These are phyloP conservation scores for Netelia inedita DNA, from an alignment of 2,888 invertebrate species.

Conservation along the genomic window DNA sequence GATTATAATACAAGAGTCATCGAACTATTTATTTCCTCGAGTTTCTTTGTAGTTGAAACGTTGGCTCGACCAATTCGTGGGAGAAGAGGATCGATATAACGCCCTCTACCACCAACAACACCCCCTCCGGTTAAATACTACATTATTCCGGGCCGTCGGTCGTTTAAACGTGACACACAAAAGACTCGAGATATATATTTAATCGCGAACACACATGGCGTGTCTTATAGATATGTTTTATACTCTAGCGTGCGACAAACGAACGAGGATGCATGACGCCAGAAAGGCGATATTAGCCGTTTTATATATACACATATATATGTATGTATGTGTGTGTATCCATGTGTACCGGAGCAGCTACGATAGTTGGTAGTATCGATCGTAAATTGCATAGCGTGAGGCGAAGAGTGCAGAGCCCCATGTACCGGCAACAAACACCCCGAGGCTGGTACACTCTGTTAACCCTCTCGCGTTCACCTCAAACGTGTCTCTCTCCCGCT, in stretches of 20 bases:
- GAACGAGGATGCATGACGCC: constrained; percentile 53
- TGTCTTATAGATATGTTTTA: constrained; percentile 16
- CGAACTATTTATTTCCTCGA: too few relatives aligned
- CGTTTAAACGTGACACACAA: constrained; percentile 18
- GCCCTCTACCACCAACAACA: neutral
- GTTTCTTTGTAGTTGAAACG: neutral
- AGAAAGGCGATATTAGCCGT: constrained; percentile 29
- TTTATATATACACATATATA: constrained; percentile 32
- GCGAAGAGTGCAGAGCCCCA: constrained; percentile 37
- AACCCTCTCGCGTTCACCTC: constrained; percentile 60
- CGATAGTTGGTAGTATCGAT: constrained; percentile 56
- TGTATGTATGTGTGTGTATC: neutral
- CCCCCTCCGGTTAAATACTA: neutral
- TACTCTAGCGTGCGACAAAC: constrained; percentile 32
- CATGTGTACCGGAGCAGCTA: constrained; percentile 31
- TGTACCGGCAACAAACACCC: constrained; percentile 56
- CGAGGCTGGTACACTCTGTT: constrained; percentile 58
- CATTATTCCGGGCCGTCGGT: constrained; percentile 15
- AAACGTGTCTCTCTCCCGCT: constrained; percentile 1
- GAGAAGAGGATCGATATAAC: constrained; percentile 20
- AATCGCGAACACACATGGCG: constrained; percentile 3
- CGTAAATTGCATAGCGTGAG: constrained; percentile 47
- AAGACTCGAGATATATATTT: constrained; percentile 8
- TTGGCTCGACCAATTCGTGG: neutral
- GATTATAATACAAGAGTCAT: neutral